Evolutionary conservation across 2,888 invertebrate species (phyloP).

Genomic region (Dicroscelio sp.): DNA sequence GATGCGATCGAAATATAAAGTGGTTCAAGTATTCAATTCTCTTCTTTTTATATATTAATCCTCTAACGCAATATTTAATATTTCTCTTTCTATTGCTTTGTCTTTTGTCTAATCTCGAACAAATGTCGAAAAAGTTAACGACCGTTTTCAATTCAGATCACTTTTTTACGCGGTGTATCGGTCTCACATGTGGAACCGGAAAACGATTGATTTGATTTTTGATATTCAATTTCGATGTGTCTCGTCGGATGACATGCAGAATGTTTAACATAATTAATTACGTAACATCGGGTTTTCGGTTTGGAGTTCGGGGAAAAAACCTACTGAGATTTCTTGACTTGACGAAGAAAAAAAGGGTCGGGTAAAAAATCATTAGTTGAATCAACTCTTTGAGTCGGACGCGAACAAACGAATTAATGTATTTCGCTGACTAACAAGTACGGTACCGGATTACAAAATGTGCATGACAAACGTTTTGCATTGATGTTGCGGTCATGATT

Average conservation of each 20-base stretch:
- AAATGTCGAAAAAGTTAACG: too few relatives aligned
- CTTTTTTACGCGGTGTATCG: too few relatives aligned
- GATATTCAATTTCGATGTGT: too few relatives aligned
- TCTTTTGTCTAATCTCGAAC: too few relatives aligned
- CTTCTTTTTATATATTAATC: not conserved
- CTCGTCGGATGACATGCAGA: conserved; percentile 40
- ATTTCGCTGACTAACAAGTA: conserved; percentile 77
- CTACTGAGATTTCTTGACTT: not conserved
- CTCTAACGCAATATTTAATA: too few relatives aligned
- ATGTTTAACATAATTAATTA: conserved; percentile 47
- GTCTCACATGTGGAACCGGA: too few relatives aligned
- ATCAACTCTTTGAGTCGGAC: conserved; percentile 63
- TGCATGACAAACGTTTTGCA: conserved; percentile 73
- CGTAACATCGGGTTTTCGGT: conserved; percentile 41
- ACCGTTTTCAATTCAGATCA: too few relatives aligned
- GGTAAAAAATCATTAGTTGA: conserved; percentile 59
- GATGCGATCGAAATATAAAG: conserved; percentile 66
- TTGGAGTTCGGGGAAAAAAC: conserved; percentile 44
- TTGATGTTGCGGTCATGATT: conserved; percentile 69
- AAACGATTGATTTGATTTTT: too few relatives aligned
- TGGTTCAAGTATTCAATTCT: conserved; percentile 41
- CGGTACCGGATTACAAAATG: conserved; percentile 72
- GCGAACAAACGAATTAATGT: conserved; percentile 63
- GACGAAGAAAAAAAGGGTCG: not conserved
- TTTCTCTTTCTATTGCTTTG: too few relatives aligned